These are phyloP conservation scores for Bombus vancouverensis DNA, from an alignment of 1,140 invertebrate species.

Conservation along the genomic window DNA sequence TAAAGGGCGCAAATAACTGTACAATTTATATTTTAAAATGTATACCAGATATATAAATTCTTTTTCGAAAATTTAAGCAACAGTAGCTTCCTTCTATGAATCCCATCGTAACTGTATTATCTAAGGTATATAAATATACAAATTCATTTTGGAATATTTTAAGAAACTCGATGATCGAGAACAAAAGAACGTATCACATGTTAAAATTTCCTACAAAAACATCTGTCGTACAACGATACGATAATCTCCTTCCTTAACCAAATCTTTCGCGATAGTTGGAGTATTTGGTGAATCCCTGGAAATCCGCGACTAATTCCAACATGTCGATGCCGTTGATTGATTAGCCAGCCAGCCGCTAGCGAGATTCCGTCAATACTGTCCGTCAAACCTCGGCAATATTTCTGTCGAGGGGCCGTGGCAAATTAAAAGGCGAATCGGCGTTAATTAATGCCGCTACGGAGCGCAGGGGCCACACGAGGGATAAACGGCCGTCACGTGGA, in stretches of 20 bases:
- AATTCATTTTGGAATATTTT: no score
- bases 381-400: constrained; percentile 47
- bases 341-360: constrained; percentile 37
- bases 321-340: constrained; percentile 56
- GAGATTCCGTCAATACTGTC: constrained; percentile 38
- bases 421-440: constrained; percentile 53
- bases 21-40: no score
- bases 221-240: background rate
- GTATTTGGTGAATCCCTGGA: background rate
- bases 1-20: no score
- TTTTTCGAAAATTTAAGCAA: no score
- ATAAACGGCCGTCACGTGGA: constrained; percentile 2
- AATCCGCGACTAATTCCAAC: constrained; percentile 10
- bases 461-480: background rate
- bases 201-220: no score
- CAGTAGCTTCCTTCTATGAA: no score
- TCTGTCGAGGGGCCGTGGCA: constrained; percentile 27
- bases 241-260: background rate
- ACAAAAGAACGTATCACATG: no score
- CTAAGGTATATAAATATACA: no score
- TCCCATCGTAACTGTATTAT: no score
- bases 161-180: no score
- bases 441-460: constrained; percentile 37
- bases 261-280: background rate
- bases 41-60: no score